Evolutionary conservation across 2,888 invertebrate species (phyloP).

Genomic region (Rhamphomyia laevipes): DNA sequence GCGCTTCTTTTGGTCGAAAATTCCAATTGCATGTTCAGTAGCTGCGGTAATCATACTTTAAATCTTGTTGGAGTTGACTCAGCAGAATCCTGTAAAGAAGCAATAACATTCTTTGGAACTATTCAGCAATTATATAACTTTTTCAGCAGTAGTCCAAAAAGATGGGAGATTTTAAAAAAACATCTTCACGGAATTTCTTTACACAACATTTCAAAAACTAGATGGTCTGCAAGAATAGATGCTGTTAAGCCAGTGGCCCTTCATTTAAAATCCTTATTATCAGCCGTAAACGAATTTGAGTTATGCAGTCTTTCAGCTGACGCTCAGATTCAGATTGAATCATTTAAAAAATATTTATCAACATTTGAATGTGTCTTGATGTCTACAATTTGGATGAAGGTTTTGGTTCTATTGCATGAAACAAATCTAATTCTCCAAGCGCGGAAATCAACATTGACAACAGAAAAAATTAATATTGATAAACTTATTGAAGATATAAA

Average conservation of each 20-base stretch:
- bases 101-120: neutral
- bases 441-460: no score
- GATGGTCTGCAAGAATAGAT: neutral
- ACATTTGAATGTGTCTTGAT: neutral
- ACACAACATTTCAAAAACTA: neutral
- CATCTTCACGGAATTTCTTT: neutral
- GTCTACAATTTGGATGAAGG: neutral
- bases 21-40: neutral
- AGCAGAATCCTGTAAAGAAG: neutral
- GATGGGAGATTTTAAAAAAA: neutral
- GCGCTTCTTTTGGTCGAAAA: neutral
- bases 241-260: neutral
- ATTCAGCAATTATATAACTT: neutral
- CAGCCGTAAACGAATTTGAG: neutral
- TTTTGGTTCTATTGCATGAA: no score
- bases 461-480: no score
- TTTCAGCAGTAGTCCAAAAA: neutral
- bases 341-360: neutral
- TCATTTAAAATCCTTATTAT: constrained; percentile 1
- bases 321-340: neutral
- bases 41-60: neutral
- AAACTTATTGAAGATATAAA: no score
- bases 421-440: no score
- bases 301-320: neutral
- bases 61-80: neutral